These are phyloP conservation scores for human DNA, from an alignment of 2,113 vertebrate genomes.

Conservation along the genomic window DNA sequence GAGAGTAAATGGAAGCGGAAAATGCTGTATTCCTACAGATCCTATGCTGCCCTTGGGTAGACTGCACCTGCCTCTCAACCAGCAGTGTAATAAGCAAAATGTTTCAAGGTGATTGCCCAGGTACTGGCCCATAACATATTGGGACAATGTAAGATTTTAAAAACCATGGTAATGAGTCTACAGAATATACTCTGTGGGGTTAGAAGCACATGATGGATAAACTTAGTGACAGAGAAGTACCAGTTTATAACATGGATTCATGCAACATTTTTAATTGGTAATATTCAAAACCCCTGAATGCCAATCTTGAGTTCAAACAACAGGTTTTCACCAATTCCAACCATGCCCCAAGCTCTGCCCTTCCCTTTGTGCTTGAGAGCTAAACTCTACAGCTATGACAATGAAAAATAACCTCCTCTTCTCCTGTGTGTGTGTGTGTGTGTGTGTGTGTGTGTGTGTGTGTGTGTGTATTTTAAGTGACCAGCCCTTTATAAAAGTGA, in stretches of 20 bases:
- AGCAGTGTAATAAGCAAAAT: not conserved
- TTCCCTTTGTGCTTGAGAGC: not conserved
- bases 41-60: not conserved
- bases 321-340: not conserved
- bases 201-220: not conserved
- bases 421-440: too few relatives aligned
- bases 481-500: not conserved
- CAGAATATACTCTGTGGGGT: too few relatives aligned
- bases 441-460: too few relatives aligned
- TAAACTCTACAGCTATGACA: not conserved
- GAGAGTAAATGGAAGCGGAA: not conserved
- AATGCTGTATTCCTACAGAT: not conserved
- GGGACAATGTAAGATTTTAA: not conserved
- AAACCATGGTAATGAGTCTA: not conserved
- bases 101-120: not conserved
- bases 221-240: not conserved
- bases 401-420: not conserved
- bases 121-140: not conserved
- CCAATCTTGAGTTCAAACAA: not conserved
- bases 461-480: not conserved
- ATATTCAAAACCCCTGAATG: not conserved
- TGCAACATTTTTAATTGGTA: not conserved
- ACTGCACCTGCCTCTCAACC: not conserved
- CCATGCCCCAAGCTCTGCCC: not conserved
- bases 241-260: not conserved